Percentiles rank a stretch among this genome's conserved stretches.
These are phyloP conservation scores for Scortum barcoo DNA, from an alignment of 2,113 vertebrate species.

Conservation along the genomic window DNA sequence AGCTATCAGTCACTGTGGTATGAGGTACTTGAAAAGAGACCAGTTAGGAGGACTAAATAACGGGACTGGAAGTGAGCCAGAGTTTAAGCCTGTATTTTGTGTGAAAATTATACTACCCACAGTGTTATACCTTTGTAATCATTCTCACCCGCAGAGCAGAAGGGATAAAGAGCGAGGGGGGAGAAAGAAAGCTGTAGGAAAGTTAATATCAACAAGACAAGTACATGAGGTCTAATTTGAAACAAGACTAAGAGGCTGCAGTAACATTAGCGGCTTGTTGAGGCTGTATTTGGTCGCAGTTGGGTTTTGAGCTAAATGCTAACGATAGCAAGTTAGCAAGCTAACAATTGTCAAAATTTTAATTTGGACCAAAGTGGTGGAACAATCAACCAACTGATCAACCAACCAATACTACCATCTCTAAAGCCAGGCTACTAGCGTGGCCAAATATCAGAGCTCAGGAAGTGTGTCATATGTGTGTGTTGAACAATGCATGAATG, in stretches of 20 bases:
- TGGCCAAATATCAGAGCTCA: no score
- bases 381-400: no score
- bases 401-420: no score
- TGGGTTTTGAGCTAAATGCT: background rate
- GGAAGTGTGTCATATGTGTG: no score
- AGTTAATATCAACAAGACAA: background rate
- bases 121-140: background rate
- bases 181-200: background rate
- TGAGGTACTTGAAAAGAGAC: constrained; percentile 41
- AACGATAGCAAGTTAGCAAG: background rate
- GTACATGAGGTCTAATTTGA: background rate
- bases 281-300: background rate
- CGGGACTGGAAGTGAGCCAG: constrained; percentile 30
- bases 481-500: no score
- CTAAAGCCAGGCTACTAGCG: no score
- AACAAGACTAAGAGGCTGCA: background rate
- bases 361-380: no score
- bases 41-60: constrained; percentile 21
- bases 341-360: no score
- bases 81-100: constrained; percentile 9
- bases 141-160: background rate
- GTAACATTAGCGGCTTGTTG: background rate
- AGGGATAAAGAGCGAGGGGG: background rate
- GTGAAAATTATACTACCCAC: constrained; percentile 7
- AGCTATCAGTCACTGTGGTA: constrained; percentile 34